Conservation (phyloP, 2,113 vertebrate genomes). For the Setophaga petechia region DNA sequence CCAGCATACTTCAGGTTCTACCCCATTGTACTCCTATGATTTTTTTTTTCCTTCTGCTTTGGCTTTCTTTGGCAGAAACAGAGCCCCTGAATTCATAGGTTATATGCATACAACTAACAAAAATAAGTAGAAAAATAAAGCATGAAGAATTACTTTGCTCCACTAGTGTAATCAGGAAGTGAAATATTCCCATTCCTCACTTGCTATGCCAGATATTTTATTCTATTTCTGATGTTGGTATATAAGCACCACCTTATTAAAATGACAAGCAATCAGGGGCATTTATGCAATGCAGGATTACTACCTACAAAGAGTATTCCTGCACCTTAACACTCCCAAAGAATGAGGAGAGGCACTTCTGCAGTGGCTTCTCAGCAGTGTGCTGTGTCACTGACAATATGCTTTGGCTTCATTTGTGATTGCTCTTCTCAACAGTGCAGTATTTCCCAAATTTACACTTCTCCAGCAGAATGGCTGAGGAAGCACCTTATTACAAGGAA, state of each 20-base stretch:
- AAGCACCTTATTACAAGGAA: not conserved
- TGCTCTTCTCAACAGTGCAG: not conserved
- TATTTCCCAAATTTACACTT: not conserved
- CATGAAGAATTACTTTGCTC: not conserved
- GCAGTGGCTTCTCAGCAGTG: not conserved
- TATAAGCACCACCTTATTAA: not conserved
- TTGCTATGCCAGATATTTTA: not conserved
- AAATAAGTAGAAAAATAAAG: not conserved
- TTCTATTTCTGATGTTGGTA: not conserved
- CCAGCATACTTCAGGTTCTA: not conserved
- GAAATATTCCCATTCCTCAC: not conserved
- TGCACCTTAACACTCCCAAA: not conserved
- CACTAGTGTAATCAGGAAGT: not conserved
- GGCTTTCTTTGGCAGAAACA: not conserved
- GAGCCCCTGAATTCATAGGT: not conserved
- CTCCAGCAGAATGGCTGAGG: not conserved
- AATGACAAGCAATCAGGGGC: not conserved
- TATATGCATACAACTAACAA: not conserved
- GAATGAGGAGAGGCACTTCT: not conserved
- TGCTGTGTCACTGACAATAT: not conserved
- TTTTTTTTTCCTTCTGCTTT: not conserved
- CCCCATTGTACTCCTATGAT: accelerated
- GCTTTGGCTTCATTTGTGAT: not conserved
- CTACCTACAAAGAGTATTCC: not conserved
- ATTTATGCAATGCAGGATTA: not conserved